Percentiles rank a stretch among this genome's conserved stretches.
phyloP scores from a whole-genome alignment of 2,113 vertebrate genomes.

The Sturnus vulgaris region DNA sequence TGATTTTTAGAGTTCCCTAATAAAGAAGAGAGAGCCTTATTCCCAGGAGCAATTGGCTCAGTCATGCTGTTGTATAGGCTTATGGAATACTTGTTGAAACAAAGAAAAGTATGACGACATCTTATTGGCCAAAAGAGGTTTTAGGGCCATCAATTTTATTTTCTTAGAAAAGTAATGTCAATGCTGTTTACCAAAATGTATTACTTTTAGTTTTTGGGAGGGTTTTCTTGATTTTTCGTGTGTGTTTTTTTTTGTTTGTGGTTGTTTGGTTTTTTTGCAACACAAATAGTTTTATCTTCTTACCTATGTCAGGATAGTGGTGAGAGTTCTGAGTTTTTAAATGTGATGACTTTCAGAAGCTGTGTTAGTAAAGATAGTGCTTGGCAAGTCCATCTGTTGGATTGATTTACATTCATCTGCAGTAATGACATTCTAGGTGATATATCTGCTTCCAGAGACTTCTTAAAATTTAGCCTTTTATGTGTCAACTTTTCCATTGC shows the following conservation, averaged over 20 bases:
- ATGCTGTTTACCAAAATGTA: neutral
- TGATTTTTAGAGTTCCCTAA: conserved; percentile 28
- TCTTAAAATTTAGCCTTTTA: conserved; percentile 24
- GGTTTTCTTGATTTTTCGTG: too few relatives aligned
- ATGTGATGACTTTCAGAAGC: neutral
- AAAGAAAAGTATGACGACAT: neutral
- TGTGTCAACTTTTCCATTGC: conserved; percentile 36
- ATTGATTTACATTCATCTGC: neutral
- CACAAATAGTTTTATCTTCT: neutral
- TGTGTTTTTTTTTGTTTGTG: too few relatives aligned
- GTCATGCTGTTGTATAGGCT: neutral
- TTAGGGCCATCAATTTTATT: neutral
- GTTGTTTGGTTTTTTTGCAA: too few relatives aligned
- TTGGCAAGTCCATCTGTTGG: rapidly evolving
- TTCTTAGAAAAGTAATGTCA: neutral
- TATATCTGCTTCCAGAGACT: conserved; percentile 15
- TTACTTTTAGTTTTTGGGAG: neutral
- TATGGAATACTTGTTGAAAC: neutral
- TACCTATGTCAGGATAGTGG: neutral
- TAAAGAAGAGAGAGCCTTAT: neutral
- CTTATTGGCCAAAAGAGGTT: neutral
- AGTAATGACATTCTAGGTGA: conserved; percentile 5
- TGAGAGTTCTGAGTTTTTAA: neutral
- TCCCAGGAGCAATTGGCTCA: neutral
- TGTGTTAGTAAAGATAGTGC: neutral